These are phyloP conservation scores for Argynnis bischoffii DNA, from an alignment of 2,888 invertebrate genomes.

Conservation along the genomic window DNA sequence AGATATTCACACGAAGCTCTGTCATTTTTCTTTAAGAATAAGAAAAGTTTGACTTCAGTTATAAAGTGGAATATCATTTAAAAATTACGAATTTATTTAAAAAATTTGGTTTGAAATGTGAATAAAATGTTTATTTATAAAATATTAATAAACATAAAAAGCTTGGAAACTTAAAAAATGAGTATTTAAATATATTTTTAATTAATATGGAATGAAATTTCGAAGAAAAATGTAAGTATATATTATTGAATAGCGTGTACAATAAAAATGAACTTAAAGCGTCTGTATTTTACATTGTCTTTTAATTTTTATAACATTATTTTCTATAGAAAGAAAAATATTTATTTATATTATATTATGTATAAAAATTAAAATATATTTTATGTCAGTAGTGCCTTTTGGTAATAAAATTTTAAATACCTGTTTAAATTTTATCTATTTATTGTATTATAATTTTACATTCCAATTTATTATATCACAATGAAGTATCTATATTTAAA, in stretches of 20 bases:
- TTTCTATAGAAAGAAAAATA: slow-evolving; percentile 10
- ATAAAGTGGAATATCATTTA: slow-evolving; percentile 9
- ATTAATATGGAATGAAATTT: slow-evolving; percentile 4
- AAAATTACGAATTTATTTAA: slow-evolving; percentile 18
- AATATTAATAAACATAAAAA: not conserved
- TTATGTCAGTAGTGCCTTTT: slow-evolving; percentile 33
- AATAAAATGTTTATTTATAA: not conserved
- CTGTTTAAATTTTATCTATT: not conserved
- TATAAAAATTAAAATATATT: slow-evolving; percentile 5
- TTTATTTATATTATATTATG: not conserved
- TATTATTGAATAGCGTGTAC: slow-evolving; percentile 13
- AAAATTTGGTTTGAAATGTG: slow-evolving; percentile 10
- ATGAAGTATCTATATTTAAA: slow-evolving; percentile 21
- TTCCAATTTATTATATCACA: slow-evolving; percentile 30
- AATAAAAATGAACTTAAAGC: not conserved
- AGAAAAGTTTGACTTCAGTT: slow-evolving; percentile 26
- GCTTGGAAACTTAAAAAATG: not conserved
- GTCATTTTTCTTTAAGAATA: slow-evolving; percentile 25
- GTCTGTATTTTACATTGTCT: not conserved
- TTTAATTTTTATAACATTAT: slow-evolving; percentile 1
- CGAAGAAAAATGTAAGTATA: slow-evolving; percentile 5
- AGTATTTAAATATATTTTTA: not conserved
- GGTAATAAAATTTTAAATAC: slow-evolving; percentile 16
- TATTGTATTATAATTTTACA: slow-evolving; percentile 30
- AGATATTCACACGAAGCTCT: slow-evolving; percentile 11